Evolutionary conservation across 1,140 invertebrate species (phyloP), one percentile per base, ranked within the genome.

Genomic region (Dreissena polymorpha): DNA sequence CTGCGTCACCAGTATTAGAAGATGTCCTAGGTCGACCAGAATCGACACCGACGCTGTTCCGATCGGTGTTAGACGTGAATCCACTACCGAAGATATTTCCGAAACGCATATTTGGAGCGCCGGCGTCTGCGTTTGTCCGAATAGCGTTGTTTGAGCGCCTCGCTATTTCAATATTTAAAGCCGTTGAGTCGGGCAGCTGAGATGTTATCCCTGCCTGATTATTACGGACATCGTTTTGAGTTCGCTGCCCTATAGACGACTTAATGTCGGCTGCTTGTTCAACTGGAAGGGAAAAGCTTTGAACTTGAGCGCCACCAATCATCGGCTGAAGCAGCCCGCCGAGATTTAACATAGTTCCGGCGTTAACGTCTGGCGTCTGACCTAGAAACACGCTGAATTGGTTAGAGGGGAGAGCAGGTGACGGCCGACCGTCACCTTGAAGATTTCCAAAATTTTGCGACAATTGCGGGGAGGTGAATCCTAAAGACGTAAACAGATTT

Each of bases 51-150:
- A 55, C 50, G 21, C n/a, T 73, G 13, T 39, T 39, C 49, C 39
- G 39, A 39, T 49, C 70, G 5, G 7, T 18, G 21, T n/a, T 49
- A 64, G n/a, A 29, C 21, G 27, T 64, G 10, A 21, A 18, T 50
- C 73, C 73, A 10, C 10, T 65, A 8, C 60, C 73, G 63, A 75
- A 75, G 21, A 29, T 50, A 63, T 21, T 74, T 60, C 72, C 72
- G 12, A n/a, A 16, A 14, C 16, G 13, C 13, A 23, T 5, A 10
- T 23, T 60, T 18, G 57, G 57, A 60, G 16, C 21, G 16, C 57
- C 57, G 21, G 57, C 57, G 21, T 60, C 57, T 2, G 2, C 21
- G 16, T n/a, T 75, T 25, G 55, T 53, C 5, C 12, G 7, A 49
- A 21, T 39, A 60, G 25, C 25, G 6, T 39, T 60, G 29, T 27